Base-by-base conservation (phyloP, 2,113 vertebrate species). In the Anoplopoma fimbria region DNA sequence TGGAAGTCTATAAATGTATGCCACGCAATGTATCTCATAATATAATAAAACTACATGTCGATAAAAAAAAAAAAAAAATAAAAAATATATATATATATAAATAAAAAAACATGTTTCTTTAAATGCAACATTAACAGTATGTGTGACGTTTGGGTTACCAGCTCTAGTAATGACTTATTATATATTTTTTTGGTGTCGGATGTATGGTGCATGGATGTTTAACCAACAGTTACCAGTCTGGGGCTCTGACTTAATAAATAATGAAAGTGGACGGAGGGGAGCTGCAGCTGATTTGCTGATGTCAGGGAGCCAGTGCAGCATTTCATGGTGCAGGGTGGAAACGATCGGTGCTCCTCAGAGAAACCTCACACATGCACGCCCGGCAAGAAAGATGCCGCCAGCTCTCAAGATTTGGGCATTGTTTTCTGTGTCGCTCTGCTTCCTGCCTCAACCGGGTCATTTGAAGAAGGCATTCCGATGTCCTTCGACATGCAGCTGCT, bases 401-500 rank as follows among this genome's bases (percentile, higher is more conserved):
- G 55, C 86, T 76, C 69, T 87, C 63, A 88, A 79, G 62, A 91
- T 86, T 6, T 92, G 89, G 91, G 79, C 90, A 25, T 62, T 95
- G 70, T 33, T 94, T 31, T 79, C 57, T 29, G 55, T 92, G 77
- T 77, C 77, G 31, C 70, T 94, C 57, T 84, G 91, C 64, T 87
- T 82, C 72, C 75, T 94, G 71, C 75, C 67, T 38, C 81, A 85
- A 7, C 82, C 86, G 49, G 94, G 47, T 31, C 72, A 95, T 82
- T 69, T 90, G 67, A 96, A 94, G 92, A 96, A 93, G 92, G 69
- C 78, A 9, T 91, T 91, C 90, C 95, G 94, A 91, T 97, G 97
- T 82, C 97, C 96, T 89, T 94, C 95, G 86, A 92, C 96, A 86
- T 99, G 98, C 95, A 98, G 96, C 95, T 99, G 98, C 90, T 97